Conservation (phyloP, 2,797 vertebrate genomes). For the Cryptoblepharus egeriae region DNA sequence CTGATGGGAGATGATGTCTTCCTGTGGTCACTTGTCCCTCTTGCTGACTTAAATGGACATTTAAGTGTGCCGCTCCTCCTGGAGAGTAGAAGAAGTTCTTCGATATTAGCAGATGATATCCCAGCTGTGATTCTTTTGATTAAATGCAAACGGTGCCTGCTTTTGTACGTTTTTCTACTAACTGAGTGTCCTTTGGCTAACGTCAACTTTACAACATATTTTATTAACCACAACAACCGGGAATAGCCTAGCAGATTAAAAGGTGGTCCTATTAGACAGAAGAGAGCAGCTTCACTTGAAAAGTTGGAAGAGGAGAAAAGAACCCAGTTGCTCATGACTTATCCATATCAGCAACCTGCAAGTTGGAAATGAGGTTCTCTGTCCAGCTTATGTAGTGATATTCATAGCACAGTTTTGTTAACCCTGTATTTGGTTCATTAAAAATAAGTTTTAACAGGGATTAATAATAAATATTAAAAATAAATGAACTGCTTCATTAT, state of each 20-base stretch:
- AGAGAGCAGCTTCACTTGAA: not conserved
- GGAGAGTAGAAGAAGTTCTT: not conserved
- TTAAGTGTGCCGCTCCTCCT: not conserved
- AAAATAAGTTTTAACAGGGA: not conserved
- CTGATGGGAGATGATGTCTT: not conserved
- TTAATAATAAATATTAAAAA: not conserved
- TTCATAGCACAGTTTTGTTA: not conserved
- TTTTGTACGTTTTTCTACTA: not conserved
- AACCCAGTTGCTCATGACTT: not conserved
- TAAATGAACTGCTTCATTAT: not conserved
- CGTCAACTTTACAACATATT: not conserved
- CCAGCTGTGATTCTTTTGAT: not conserved
- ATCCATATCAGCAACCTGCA: not conserved
- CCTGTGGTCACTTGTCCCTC: not conserved
- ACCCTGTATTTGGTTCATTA: not conserved
- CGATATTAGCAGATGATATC: not conserved
- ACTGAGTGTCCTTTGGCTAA: not conserved
- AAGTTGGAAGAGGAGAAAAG: not conserved
- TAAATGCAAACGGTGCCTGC: not conserved
- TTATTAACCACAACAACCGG: not conserved
- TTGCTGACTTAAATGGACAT: not conserved
- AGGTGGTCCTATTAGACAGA: not conserved
- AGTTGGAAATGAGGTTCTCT: constrained; percentile 5
- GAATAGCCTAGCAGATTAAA: not conserved
- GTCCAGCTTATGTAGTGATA: not conserved